These are phyloP conservation scores for Lamproptera curius DNA, from an alignment of 2,888 invertebrate species.

Conservation along the genomic window DNA sequence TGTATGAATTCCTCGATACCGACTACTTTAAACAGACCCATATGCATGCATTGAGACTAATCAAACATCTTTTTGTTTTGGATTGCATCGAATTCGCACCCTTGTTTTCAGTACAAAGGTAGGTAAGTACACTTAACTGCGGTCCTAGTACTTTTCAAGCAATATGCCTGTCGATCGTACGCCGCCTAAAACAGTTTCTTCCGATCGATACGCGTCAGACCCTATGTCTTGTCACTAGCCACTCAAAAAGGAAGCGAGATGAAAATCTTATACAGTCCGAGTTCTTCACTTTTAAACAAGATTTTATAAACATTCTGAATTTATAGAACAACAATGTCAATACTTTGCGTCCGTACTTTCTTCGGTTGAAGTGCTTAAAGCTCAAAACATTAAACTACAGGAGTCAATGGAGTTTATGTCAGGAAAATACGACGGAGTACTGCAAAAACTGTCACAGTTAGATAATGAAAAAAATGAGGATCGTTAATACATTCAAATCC, in stretches of 20 bases:
- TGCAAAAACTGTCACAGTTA: background rate
- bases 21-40: background rate
- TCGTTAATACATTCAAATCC: background rate
- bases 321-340: background rate
- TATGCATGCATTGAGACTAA: background rate
- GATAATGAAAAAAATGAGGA: slow-evolving; percentile 4
- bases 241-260: background rate
- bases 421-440: background rate
- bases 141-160: background rate
- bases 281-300: background rate
- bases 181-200: background rate
- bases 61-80: no score
- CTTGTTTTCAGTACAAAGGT: no score
- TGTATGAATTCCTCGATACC: background rate
- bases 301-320: background rate
- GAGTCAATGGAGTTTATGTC: slow-evolving; percentile 1
- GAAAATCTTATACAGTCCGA: background rate
- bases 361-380: background rate
- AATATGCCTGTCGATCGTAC: background rate
- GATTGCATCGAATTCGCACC: no score
- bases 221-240: background rate
- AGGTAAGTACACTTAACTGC: background rate
- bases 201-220: background rate
- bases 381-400: background rate
- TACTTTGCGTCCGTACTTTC: background rate